Evolutionary conservation across 64 coral and sea anemone genomes (phyloP), one percentile per base, ranked within the genome.

Genomic region (Montipora capricornis): DNA sequence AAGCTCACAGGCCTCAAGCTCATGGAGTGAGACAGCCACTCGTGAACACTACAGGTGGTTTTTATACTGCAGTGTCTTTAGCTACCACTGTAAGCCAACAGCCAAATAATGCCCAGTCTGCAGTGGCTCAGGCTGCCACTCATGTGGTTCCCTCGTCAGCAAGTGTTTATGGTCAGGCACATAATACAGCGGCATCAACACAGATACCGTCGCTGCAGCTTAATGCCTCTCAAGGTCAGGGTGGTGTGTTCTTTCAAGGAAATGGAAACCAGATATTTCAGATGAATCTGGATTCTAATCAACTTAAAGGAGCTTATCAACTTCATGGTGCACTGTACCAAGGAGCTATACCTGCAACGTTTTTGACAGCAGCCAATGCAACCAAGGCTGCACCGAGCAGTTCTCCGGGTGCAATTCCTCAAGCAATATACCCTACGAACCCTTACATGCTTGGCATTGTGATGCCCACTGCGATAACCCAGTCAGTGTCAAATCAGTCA

Each of bases 391-490:
- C 84, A 73, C 73, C 64, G 15, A 49, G 84, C 47, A 82, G 75
- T 68, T 6, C 92, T 46, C 76, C 84, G 12, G 90, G 81, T 15
- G 44, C 44, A 12, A n/a, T 92, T 55, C 79, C 79, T 60, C 91
- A 93, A 58, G 48, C 87, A 11, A 29, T 78, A 16, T 93, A 93
- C 73, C 84, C 83, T 46, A 86, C 82, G 7, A 93, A 93, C 59
- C 92, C 92, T 20, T 93, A 93, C 44, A 93, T 93, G 92, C 74
- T 93, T 88, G 92, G 92, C 13, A 93, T 93, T 74, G 92, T 93
- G 6, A 93, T 93, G 92, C 92, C 84, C 4, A 70, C 92, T 26
- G 48, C 92, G 16, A 59, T 78, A 46, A 88, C 62, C 7, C 92
- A 93, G 24, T 60, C 76, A 6, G 47, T 48, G 47, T 5, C 82